phyloP scores from a whole-genome alignment of 2,113 vertebrate genomes.

The Stegostoma tigrinum region DNA sequence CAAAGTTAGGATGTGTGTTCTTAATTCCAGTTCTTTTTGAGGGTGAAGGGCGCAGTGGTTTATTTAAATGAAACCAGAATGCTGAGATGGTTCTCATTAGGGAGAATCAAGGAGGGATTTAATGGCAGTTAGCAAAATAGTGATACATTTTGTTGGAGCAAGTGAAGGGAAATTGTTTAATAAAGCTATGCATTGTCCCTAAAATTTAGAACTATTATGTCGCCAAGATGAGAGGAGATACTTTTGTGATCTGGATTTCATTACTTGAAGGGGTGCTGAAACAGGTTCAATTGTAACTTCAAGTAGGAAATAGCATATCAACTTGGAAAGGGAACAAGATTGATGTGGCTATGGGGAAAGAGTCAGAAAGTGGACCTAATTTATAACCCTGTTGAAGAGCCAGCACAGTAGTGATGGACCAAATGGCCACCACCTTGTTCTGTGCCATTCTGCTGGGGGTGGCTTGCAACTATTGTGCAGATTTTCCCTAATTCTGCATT shows the following conservation, averaged over 20 bases:
- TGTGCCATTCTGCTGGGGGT: not conserved
- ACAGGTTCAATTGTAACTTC: not conserved
- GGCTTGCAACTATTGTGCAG: not conserved
- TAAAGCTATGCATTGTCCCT: not conserved
- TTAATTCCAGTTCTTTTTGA: not conserved
- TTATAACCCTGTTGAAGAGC: not conserved
- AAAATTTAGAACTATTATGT: too few species aligned
- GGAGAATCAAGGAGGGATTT: not conserved
- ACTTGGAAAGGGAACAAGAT: not conserved
- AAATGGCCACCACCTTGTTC: not conserved
- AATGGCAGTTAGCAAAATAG: not conserved
- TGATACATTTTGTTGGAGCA: not conserved
- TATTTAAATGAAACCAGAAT: not conserved
- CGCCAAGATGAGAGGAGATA: not conserved
- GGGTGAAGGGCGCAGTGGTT: not conserved
- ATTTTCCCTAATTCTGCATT: not conserved
- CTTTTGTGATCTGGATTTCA: not conserved
- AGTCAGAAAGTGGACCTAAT: not conserved
- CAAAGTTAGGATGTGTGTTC: not conserved
- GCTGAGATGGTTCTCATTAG: not conserved
- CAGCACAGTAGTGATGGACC: not conserved
- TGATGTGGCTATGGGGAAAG: not conserved
- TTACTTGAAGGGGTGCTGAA: not conserved
- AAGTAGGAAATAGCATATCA: not conserved
- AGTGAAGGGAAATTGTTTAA: not conserved